Conservation (phyloP, 2,113 vertebrate species). For the Cyphotilapia sp. region DNA sequence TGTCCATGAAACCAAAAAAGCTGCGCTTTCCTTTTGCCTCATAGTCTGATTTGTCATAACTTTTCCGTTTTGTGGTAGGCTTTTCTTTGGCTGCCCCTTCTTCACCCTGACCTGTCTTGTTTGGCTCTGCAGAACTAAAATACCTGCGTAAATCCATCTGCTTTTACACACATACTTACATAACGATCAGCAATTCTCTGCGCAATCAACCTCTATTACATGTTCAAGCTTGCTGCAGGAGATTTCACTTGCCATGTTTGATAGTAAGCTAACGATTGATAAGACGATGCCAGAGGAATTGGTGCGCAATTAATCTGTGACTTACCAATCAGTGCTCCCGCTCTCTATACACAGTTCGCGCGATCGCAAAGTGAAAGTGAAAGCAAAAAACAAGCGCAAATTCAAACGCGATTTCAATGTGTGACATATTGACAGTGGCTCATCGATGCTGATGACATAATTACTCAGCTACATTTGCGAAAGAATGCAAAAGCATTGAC, state of each 20-base stretch:
- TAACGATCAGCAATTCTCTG: neutral
- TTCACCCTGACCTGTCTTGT: neutral
- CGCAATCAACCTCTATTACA: neutral
- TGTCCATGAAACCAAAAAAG: too few relatives aligned
- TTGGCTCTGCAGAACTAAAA: neutral
- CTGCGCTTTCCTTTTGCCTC: too few relatives aligned
- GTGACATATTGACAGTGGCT: neutral
- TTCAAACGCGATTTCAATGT: neutral
- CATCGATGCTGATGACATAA: neutral
- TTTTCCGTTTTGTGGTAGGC: rapidly evolving
- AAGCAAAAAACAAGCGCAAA: neutral
- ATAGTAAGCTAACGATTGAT: neutral
- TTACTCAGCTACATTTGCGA: neutral
- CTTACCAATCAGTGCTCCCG: rapidly evolving
- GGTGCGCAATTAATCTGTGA: neutral
- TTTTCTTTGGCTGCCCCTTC: neutral
- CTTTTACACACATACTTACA: neutral
- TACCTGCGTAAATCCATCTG: rapidly evolving
- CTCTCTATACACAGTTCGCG: rapidly evolving
- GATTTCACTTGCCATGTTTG: neutral
- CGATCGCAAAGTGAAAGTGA: neutral
- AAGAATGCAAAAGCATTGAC: neutral
- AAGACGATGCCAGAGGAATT: neutral
- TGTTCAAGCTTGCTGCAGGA: rapidly evolving
- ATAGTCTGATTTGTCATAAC: neutral